A percentile compares a stretch with the other conserved stretches of the same genome.
Conservation (phyloP, 2,797 vertebrate genomes). For the Tokudaia muenninki region DNA sequence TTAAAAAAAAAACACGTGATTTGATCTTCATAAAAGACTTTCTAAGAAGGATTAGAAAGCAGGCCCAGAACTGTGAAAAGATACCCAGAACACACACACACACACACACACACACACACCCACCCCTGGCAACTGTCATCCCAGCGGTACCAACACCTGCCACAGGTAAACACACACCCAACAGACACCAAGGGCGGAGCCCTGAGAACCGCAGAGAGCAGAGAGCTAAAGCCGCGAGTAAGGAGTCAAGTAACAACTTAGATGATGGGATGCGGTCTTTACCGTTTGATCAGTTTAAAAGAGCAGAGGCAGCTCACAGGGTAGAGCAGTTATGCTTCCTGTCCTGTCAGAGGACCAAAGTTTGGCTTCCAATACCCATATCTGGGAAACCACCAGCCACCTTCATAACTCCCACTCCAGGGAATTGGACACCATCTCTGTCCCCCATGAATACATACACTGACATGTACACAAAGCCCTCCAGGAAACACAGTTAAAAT, state of each 20-base stretch:
- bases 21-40: constrained; percentile 19
- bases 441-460: background rate
- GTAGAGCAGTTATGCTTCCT: background rate
- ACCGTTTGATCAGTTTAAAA: background rate
- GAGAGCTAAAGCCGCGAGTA: background rate
- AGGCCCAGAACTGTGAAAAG: background rate
- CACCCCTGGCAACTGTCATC: background rate
- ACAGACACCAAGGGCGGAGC: background rate
- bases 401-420: background rate
- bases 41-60: constrained; percentile 34
- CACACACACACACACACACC: background rate
- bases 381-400: background rate
- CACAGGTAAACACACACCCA: background rate
- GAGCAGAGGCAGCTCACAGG: too few species aligned
- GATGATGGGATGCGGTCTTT: too few species aligned
- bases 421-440: background rate
- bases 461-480: background rate
- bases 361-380: background rate
- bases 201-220: background rate
- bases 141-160: background rate
- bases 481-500: background rate
- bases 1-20: constrained; percentile 22
- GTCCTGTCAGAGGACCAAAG: background rate
- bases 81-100: background rate
- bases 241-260: background rate